Percentiles rank a stretch among this genome's conserved stretches.
phyloP scores from a whole-genome alignment of 2,888 invertebrate species.

The Troides oblongomaculatus region DNA sequence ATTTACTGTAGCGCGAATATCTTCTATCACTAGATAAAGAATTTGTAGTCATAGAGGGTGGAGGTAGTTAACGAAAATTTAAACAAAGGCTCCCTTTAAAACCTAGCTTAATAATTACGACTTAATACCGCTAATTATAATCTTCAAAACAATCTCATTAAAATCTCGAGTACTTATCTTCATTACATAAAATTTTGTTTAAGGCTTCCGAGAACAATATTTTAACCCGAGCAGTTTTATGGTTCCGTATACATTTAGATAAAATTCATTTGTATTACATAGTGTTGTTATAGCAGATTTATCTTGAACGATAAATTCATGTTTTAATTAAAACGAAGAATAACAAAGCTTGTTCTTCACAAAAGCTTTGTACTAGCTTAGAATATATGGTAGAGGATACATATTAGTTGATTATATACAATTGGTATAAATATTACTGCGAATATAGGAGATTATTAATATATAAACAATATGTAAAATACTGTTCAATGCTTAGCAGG shows the following conservation, averaged over 20 bases:
- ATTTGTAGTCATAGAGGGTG: too few species aligned
- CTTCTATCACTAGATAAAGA: too few species aligned
- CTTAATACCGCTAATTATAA: conserved; percentile 39
- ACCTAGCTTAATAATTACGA: conserved; percentile 11
- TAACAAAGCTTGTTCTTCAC: too few species aligned
- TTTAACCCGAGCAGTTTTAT: conserved; percentile 65
- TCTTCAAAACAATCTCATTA: conserved; percentile 50
- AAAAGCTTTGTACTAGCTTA: too few species aligned
- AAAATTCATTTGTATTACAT: conserved; percentile 44
- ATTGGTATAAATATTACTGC: too few species aligned
- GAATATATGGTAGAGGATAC: too few species aligned
- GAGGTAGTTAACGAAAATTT: background rate
- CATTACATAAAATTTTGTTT: conserved; percentile 70
- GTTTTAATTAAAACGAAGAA: background rate
- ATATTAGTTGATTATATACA: too few species aligned
- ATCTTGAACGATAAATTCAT: background rate
- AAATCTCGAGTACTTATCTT: conserved; percentile 58
- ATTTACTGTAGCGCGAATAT: too few species aligned
- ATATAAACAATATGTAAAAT: too few species aligned
- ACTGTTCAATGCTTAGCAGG: too few species aligned
- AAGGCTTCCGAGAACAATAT: conserved; percentile 70
- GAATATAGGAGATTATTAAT: too few species aligned
- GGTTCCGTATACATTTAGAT: conserved; percentile 54
- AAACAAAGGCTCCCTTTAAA: conserved; percentile 1
- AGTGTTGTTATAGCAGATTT: background rate